Percentiles rank a stretch among this genome's conserved stretches.
phyloP scores from a whole-genome alignment of 2,888 invertebrate genomes.

The Anorthoa munda region DNA sequence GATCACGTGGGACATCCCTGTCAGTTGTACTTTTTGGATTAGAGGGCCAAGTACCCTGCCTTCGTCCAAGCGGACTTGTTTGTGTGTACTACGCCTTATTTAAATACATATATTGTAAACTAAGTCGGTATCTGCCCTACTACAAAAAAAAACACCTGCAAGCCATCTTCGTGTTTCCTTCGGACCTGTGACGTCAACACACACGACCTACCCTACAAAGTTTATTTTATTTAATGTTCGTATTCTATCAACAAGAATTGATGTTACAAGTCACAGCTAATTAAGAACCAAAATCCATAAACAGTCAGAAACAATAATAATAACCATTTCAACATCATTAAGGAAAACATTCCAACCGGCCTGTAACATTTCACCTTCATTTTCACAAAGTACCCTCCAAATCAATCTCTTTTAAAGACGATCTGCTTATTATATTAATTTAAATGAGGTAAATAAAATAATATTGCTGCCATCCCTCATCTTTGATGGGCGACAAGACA shows the following conservation, averaged over 20 bases:
- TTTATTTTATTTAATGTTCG: neutral
- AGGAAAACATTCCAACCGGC: slow-evolving; percentile 8
- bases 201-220: too few species aligned
- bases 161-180: too few species aligned
- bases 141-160: too few species aligned
- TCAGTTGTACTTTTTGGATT: too few species aligned
- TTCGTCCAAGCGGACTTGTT: too few species aligned
- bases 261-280: neutral
- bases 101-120: too few species aligned
- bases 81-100: too few species aligned
- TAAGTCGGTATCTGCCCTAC: too few species aligned
- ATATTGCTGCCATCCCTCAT: slow-evolving; percentile 33
- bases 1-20: too few species aligned
- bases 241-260: neutral
- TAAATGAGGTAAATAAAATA: slow-evolving; percentile 57
- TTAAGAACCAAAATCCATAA: slow-evolving; percentile 1
- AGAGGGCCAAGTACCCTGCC: too few species aligned
- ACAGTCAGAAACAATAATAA: slow-evolving; percentile 9
- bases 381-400: slow-evolving; percentile 28
- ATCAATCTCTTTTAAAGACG: slow-evolving; percentile 50
- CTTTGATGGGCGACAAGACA: slow-evolving; percentile 41
- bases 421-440: slow-evolving; percentile 43
- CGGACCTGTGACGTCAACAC: too few species aligned
- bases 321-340: slow-evolving; percentile 33
- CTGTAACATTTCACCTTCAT: slow-evolving; percentile 4